These are phyloP conservation scores for Phymorhynchus buccinoides DNA, from an alignment of 1,140 invertebrate species.

Conservation along the genomic window DNA sequence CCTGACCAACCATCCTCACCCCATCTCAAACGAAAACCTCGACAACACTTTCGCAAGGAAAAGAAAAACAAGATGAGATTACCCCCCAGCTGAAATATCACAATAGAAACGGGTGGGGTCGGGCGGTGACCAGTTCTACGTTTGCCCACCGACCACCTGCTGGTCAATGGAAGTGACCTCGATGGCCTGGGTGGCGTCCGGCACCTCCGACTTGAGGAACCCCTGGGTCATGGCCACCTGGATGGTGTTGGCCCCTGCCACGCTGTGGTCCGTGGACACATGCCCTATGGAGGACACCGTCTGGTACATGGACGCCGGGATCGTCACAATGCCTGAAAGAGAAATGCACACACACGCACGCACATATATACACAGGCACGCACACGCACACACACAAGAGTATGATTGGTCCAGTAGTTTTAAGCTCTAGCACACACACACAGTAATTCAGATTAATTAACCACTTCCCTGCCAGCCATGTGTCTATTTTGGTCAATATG, in stretches of 20 bases:
- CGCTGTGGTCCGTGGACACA: background rate
- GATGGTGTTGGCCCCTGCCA: constrained; percentile 30
- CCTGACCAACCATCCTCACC: background rate
- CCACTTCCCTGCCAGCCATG: too few species aligned
- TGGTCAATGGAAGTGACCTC: constrained; percentile 61
- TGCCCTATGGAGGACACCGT: constrained; percentile 81
- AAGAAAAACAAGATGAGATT: background rate
- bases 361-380: too few species aligned
- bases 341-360: too few species aligned
- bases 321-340: constrained; percentile 90
- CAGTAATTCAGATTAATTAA: too few species aligned
- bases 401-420: background rate
- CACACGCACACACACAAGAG: too few species aligned
- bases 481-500: too few species aligned
- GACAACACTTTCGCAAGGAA: background rate
- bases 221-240: constrained; percentile 59
- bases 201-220: constrained; percentile 56
- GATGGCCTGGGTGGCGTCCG: constrained; percentile 64
- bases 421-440: too few species aligned
- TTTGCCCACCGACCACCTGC: background rate
- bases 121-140: background rate
- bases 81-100: background rate
- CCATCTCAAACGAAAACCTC: background rate
- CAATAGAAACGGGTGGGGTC: background rate
- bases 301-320: constrained; percentile 97